Conservation (phyloP, 2,797 vertebrate genomes). For the Synanceia verrucosa region DNA sequence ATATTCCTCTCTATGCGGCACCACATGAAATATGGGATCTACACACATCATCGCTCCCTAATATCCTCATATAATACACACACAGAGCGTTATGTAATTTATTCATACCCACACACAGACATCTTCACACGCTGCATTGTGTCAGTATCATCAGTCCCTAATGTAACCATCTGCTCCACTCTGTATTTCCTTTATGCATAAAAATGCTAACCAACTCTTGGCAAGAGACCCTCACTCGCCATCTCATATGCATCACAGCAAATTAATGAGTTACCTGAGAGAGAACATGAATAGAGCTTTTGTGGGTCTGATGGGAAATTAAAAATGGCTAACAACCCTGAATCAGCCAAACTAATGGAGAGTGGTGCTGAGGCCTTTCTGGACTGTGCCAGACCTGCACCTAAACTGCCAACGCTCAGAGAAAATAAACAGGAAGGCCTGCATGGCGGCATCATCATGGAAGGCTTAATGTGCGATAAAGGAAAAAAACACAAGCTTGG, state of each 20-base stretch:
- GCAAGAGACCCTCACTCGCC: constrained; percentile 72
- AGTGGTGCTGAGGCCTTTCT: constrained; percentile 64
- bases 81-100: constrained; percentile 39
- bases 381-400: constrained; percentile 43
- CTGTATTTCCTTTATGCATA: constrained; percentile 76
- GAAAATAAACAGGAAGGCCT: constrained; percentile 35
- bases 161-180: constrained; percentile 81
- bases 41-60: constrained; percentile 22
- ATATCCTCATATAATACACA: constrained; percentile 38
- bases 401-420: constrained; percentile 42
- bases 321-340: constrained; percentile 82
- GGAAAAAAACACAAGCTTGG: not conserved
- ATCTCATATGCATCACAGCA: constrained; percentile 80
- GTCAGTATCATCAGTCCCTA: constrained; percentile 77
- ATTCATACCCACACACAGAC: constrained; percentile 58
- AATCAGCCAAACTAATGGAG: constrained; percentile 77
- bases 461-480: constrained; percentile 28
- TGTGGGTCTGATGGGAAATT: constrained; percentile 81
- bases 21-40: constrained; percentile 17
- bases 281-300: constrained; percentile 74
- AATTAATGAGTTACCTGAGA: constrained; percentile 85
- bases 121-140: constrained; percentile 58
- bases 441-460: constrained; percentile 19
- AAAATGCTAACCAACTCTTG: constrained; percentile 78
- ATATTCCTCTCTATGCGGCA: not conserved